These are phyloP conservation scores for Melanotaenia maccullochi DNA, from an alignment of 2,797 vertebrate species.

Conservation along the genomic window DNA sequence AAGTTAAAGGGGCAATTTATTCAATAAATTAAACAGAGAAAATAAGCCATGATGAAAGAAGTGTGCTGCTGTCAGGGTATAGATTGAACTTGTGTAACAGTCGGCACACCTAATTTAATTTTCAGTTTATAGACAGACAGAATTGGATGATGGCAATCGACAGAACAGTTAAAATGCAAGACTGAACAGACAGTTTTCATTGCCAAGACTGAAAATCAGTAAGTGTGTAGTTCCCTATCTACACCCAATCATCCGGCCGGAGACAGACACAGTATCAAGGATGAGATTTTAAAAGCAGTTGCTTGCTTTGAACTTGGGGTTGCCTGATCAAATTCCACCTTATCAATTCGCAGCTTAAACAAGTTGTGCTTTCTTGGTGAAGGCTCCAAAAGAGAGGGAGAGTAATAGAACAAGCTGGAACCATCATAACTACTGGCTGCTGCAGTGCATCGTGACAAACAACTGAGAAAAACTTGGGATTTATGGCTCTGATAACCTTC, in stretches of 20 bases:
- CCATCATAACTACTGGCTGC: slow-evolving; percentile 68
- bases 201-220: slow-evolving; percentile 56
- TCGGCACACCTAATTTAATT: slow-evolving; percentile 76
- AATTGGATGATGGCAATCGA: slow-evolving; percentile 67
- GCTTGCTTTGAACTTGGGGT: slow-evolving; percentile 72
- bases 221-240: slow-evolving; percentile 53
- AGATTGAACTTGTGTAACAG: slow-evolving; percentile 66
- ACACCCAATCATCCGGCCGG: slow-evolving; percentile 64
- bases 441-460: slow-evolving; percentile 76
- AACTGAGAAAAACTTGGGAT: slow-evolving; percentile 74
- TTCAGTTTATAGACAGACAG: slow-evolving; percentile 71
- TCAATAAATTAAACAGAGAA: slow-evolving; percentile 75
- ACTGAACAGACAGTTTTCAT: slow-evolving; percentile 57
- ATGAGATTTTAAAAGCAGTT: slow-evolving; percentile 72
- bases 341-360: slow-evolving; percentile 69
- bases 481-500: slow-evolving; percentile 85
- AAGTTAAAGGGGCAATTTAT: slow-evolving; percentile 75
- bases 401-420: slow-evolving; percentile 42
- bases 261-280: slow-evolving; percentile 62
- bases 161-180: slow-evolving; percentile 71
- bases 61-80: slow-evolving; percentile 49
- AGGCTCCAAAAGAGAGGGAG: slow-evolving; percentile 46
- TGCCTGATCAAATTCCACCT: slow-evolving; percentile 70
- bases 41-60: slow-evolving; percentile 71
- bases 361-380: slow-evolving; percentile 69